Base-by-base conservation (phyloP, 2,797 vertebrate species). In the Tarsius wallacei region DNA sequence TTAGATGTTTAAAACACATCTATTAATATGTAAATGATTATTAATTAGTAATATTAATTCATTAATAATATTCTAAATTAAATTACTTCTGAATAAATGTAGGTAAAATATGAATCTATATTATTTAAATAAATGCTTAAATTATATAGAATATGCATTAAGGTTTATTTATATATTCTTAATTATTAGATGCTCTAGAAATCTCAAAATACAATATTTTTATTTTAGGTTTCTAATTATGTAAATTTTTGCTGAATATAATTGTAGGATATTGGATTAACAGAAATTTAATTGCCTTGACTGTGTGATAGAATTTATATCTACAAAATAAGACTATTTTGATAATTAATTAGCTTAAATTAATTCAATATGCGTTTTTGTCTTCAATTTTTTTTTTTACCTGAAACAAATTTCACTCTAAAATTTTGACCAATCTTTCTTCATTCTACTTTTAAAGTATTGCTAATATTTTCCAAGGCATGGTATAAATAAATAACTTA, bases 401-500 rank as follows among this genome's bases (percentile, higher is more conserved):
- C 9, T 85, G 22, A 84, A 78, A 21, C 26, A 64, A 5, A 55
- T 71, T 90, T 89, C 17, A 71, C 19, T 85, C 55, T 82, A 66
- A 61, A 70, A 70, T 70, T 94, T 31, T 76, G 57, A 70, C 24
- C 8, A 61, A 24, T 61, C 5, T 17, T 55, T 85, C 24, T 77
- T 84, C 24, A 28, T n/a, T 74, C 78, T 82, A 55, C 49, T 59
- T 91, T 74, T 87, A 49, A 92, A 59, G 8, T 76, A 11, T 95
- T 61, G 76, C 42, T 82, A 51, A 87, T 92, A 83, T 92, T 47
- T 73, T 71, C 2, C 11, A 83, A 87, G 36, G 36, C 19, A 92
- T n/a, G 12, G n/a, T 70, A n/a, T 83, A 76, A 83, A n/a, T 83
- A 76, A 83, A 49, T 91, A 42, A 80, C n/a, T 80, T 28, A 80